Evolutionary conservation across 2,113 vertebrate species (phyloP).

Genomic region (Austrofundulus limnaeus): DNA sequence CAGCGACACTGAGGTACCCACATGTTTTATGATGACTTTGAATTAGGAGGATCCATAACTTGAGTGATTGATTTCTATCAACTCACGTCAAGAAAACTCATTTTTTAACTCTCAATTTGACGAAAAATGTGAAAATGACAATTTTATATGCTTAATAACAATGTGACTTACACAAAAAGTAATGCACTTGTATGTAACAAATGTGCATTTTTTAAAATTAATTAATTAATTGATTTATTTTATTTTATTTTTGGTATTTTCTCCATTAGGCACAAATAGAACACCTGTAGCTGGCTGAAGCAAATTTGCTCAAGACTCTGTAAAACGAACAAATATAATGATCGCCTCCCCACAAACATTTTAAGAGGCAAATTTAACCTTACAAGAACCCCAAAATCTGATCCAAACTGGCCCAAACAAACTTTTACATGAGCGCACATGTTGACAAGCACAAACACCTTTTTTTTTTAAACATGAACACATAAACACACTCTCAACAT

Average conservation of each 20-base stretch:
- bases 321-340: slow-evolving; percentile 66
- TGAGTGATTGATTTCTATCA: background rate
- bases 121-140: no score
- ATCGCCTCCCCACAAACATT: slow-evolving; percentile 63
- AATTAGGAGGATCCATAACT: background rate
- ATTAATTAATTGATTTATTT: no score
- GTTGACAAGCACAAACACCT: slow-evolving; percentile 21
- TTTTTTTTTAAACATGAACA: slow-evolving; percentile 5
- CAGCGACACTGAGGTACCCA: background rate
- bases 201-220: no score
- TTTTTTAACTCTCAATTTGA: no score
- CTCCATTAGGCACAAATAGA: background rate
- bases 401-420: slow-evolving; percentile 35
- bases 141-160: no score
- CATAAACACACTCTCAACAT: slow-evolving; percentile 7
- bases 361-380: slow-evolving; percentile 65
- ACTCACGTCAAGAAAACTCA: no score
- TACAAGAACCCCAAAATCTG: slow-evolving; percentile 56
- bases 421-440: slow-evolving; percentile 7
- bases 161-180: no score
- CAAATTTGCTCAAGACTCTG: slow-evolving; percentile 32
- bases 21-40: background rate
- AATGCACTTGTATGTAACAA: background rate
- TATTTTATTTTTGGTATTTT: background rate
- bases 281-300: slow-evolving; percentile 39